A percentile compares a stretch with the other conserved stretches of the same genome.
Conservation (phyloP, 2,113 vertebrate genomes). For the Lepus americanus region DNA sequence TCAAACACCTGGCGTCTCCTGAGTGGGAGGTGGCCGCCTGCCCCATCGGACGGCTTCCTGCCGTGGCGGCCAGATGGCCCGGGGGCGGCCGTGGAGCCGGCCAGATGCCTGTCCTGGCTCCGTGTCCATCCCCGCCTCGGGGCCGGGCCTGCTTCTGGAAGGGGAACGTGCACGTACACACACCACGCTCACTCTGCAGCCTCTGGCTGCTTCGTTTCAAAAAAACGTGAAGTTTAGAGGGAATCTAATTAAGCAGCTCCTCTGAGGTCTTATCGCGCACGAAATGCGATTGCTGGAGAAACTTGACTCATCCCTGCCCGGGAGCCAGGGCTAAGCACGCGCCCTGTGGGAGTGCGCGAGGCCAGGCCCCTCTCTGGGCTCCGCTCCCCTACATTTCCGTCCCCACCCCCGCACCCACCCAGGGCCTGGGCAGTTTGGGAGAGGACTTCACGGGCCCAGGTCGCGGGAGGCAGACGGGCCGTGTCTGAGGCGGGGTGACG, state of each 20-base stretch:
- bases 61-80: background rate
- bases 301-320: slow-evolving; percentile 64
- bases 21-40: background rate
- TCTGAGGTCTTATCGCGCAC: slow-evolving; percentile 78
- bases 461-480: too few relatives aligned
- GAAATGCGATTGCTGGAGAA: slow-evolving; percentile 84
- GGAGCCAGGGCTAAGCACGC: background rate
- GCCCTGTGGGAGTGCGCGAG: too few relatives aligned
- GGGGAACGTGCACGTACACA: rapidly evolving
- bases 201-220: slow-evolving; percentile 83
- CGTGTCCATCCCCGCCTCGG: background rate
- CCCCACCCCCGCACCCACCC: background rate
- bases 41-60: background rate
- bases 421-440: background rate
- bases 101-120: slow-evolving; percentile 57
- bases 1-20: background rate
- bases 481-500: background rate
- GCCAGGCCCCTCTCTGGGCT: too few relatives aligned
- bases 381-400: too few relatives aligned
- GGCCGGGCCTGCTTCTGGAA: slow-evolving; percentile 54
- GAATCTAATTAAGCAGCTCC: slow-evolving; percentile 84
- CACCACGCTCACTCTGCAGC: background rate
- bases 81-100: background rate
- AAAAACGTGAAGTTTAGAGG: slow-evolving; percentile 80
- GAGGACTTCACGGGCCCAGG: background rate